These are phyloP conservation scores for Corythoichthys intestinalis DNA, from an alignment of 2,113 vertebrate genomes.

Conservation along the genomic window DNA sequence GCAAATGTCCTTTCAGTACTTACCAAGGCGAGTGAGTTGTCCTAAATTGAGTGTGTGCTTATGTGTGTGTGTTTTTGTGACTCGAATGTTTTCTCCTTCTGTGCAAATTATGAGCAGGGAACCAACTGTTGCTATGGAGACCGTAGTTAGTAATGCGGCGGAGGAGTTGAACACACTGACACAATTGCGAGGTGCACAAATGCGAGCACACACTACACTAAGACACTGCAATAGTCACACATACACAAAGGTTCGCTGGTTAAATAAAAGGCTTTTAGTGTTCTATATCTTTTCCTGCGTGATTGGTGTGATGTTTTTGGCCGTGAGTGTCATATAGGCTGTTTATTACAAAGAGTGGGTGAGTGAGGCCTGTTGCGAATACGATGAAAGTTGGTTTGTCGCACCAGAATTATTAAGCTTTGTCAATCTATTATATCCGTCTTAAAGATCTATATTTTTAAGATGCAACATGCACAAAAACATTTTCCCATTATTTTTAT, in stretches of 20 bases:
- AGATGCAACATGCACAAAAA: not conserved
- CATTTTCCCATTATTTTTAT: no score
- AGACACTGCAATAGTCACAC: slow-evolving; percentile 2
- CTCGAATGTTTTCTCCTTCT: slow-evolving; percentile 53
- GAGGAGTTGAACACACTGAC: slow-evolving; percentile 49
- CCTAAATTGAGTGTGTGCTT: slow-evolving; percentile 30
- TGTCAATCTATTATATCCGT: not conserved
- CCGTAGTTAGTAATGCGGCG: slow-evolving; percentile 55
- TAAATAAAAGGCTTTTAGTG: slow-evolving; percentile 41
- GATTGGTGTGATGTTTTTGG: slow-evolving; percentile 29
- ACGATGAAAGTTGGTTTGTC: not conserved
- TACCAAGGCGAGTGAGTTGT: slow-evolving; percentile 25
- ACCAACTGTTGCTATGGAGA: slow-evolving; percentile 71
- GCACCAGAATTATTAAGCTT: not conserved
- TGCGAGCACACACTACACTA: slow-evolving; percentile 7
- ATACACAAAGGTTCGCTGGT: slow-evolving; percentile 14
- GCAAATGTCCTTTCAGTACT: slow-evolving; percentile 21
- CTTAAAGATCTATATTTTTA: not conserved
- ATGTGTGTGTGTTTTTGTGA: slow-evolving; percentile 33
- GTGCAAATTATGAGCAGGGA: slow-evolving; percentile 56
- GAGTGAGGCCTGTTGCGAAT: slow-evolving; percentile 15
- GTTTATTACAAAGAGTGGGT: slow-evolving; percentile 1
- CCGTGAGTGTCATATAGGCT: slow-evolving; percentile 16
- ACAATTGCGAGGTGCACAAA: slow-evolving; percentile 36
- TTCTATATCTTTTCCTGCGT: slow-evolving; percentile 22